phyloP scores from a whole-genome alignment of 2,888 invertebrate genomes.

The Drosophila stalkeri region DNA sequence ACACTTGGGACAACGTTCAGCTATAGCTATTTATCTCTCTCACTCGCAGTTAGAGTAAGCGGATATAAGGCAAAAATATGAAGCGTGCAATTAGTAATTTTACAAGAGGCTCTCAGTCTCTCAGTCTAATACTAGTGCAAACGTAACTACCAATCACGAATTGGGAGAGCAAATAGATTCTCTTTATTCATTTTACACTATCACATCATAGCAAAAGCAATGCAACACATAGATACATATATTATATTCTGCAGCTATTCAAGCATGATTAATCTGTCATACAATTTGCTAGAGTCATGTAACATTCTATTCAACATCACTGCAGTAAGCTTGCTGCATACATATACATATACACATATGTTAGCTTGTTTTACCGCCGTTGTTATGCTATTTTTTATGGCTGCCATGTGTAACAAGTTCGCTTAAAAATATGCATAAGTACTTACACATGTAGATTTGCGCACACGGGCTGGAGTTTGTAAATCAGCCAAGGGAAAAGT shows the following conservation, averaged over 20 bases:
- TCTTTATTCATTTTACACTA: background rate
- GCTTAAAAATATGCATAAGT: constrained; percentile 6
- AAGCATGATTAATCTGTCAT: constrained; percentile 3
- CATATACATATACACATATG: background rate
- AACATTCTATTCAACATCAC: background rate
- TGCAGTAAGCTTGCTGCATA: background rate
- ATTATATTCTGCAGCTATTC: background rate
- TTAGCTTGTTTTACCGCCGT: background rate
- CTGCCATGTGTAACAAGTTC: constrained; percentile 7
- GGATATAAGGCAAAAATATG: background rate
- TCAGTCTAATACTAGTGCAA: background rate
- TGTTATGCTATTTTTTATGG: constrained; percentile 12
- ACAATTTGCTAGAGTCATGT: constrained; percentile 6
- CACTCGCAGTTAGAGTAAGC: background rate
- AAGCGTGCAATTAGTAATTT: background rate
- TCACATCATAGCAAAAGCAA: background rate
- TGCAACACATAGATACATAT: background rate
- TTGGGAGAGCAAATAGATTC: background rate
- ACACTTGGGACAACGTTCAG: background rate
- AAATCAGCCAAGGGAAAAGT: background rate
- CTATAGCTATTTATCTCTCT: background rate
- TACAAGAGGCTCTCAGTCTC: background rate
- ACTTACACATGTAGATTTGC: background rate
- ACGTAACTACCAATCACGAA: background rate
- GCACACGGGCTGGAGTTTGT: background rate